Percentiles rank a stretch among this genome's conserved stretches.
Evolutionary conservation across 2,888 invertebrate species (phyloP).

Genomic region (Limnephilus marmoratus): DNA sequence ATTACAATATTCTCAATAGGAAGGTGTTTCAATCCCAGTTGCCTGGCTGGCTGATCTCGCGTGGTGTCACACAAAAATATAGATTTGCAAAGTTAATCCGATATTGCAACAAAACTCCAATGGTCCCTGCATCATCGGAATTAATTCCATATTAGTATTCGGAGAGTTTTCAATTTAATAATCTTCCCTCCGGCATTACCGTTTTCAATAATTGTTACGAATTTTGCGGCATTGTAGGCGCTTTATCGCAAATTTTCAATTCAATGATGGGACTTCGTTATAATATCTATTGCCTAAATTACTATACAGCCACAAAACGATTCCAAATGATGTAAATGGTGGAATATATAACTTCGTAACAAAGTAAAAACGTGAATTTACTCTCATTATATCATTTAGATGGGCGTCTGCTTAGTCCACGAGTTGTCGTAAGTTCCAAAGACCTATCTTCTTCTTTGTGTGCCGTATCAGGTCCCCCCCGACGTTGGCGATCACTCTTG

Average conservation of each 20-base stretch:
- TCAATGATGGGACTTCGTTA: not conserved
- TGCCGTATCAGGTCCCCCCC: too few relatives aligned
- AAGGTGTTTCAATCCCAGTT: not conserved
- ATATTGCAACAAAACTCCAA: not conserved
- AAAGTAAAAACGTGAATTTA: not conserved
- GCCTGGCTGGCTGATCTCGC: not conserved
- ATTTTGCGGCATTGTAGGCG: not conserved
- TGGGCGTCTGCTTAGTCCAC: not conserved
- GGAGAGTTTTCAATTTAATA: not conserved
- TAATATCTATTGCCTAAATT: not conserved
- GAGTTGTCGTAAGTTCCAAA: not conserved
- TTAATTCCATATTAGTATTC: not conserved
- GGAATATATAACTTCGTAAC: not conserved
- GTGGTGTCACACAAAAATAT: not conserved
- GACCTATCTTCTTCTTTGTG: too few relatives aligned
- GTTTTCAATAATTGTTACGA: not conserved
- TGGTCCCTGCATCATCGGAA: not conserved
- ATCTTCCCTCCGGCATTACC: not conserved
- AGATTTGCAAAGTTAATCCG: not conserved
- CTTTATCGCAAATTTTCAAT: not conserved
- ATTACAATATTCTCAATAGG: not conserved
- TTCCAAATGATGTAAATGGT: not conserved
- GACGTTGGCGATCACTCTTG: too few relatives aligned
- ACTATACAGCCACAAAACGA: not conserved
- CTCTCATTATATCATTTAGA: not conserved